Percentiles rank a stretch among this genome's conserved stretches.
These are phyloP conservation scores for Pseudochirops cupreus DNA, from an alignment of 2,797 vertebrate species.

Conservation along the genomic window DNA sequence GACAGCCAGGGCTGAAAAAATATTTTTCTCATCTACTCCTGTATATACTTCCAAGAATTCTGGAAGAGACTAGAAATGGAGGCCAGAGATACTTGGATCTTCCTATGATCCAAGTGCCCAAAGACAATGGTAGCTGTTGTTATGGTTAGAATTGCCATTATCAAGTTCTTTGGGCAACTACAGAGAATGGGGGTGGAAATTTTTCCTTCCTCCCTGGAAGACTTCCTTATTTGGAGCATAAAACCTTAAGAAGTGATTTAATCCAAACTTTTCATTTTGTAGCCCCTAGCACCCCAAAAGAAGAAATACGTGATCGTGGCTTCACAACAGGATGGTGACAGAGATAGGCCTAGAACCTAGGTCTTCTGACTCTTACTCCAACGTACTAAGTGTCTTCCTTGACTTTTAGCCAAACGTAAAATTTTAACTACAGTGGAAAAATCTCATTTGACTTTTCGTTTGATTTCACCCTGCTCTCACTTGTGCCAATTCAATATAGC, in stretches of 20 bases:
- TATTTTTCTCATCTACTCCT: fast-evolving
- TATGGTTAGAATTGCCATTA: not conserved
- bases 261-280: not conserved
- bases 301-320: not conserved
- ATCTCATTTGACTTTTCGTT: not conserved
- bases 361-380: not conserved
- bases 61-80: not conserved
- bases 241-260: not conserved
- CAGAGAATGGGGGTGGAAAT: not conserved
- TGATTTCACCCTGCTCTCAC: not conserved
- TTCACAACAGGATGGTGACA: not conserved
- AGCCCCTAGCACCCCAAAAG: not conserved
- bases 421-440: not conserved
- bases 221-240: not conserved
- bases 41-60: not conserved
- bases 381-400: not conserved
- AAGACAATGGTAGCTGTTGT: not conserved
- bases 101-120: not conserved
- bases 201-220: constrained; percentile 12
- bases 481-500: not conserved
- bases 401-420: not conserved
- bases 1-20: not conserved
- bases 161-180: constrained; percentile 5
- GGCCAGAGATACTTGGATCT: constrained; percentile 29
- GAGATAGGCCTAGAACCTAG: not conserved